These are phyloP conservation scores for Philopedon plagiatum DNA, from an alignment of 2,888 invertebrate genomes.

Conservation along the genomic window DNA sequence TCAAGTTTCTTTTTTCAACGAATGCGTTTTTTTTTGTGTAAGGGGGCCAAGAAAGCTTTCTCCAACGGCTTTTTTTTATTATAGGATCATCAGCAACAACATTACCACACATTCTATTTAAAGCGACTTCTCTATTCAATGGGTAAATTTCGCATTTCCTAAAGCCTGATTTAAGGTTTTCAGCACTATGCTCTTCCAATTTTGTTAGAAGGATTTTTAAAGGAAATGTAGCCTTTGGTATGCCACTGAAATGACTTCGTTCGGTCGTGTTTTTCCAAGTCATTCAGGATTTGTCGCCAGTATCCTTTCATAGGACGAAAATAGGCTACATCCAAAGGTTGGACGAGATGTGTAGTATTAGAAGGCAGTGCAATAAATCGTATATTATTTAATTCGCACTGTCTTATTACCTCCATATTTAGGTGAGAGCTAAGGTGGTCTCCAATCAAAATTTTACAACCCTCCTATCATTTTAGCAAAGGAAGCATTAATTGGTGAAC, in stretches of 20 bases:
- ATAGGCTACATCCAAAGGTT: slow-evolving; percentile 21
- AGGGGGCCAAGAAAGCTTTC: neutral
- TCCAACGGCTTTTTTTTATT: neutral
- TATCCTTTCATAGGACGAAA: slow-evolving; percentile 15
- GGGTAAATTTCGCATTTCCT: neutral
- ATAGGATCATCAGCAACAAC: too few species aligned
- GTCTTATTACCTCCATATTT: slow-evolving; percentile 43
- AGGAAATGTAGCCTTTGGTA: too few species aligned
- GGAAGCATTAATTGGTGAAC: too few species aligned
- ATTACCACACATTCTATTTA: neutral
- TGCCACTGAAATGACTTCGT: too few species aligned
- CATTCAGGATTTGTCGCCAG: too few species aligned
- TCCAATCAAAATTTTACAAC: slow-evolving; percentile 44
- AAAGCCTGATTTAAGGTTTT: neutral
- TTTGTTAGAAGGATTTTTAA: too few species aligned
- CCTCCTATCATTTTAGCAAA: too few species aligned
- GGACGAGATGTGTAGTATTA: slow-evolving; percentile 24
- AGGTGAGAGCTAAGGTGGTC: slow-evolving; percentile 49
- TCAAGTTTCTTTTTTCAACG: neutral
- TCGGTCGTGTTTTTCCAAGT: neutral
- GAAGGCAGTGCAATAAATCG: slow-evolving; percentile 20
- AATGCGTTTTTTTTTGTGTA: neutral
- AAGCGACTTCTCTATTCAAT: neutral
- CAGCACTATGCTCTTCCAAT: neutral
- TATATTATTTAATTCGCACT: slow-evolving; percentile 40